These are phyloP conservation scores for Taxidea taxus DNA, from an alignment of 2,113 vertebrate species.

Conservation along the genomic window DNA sequence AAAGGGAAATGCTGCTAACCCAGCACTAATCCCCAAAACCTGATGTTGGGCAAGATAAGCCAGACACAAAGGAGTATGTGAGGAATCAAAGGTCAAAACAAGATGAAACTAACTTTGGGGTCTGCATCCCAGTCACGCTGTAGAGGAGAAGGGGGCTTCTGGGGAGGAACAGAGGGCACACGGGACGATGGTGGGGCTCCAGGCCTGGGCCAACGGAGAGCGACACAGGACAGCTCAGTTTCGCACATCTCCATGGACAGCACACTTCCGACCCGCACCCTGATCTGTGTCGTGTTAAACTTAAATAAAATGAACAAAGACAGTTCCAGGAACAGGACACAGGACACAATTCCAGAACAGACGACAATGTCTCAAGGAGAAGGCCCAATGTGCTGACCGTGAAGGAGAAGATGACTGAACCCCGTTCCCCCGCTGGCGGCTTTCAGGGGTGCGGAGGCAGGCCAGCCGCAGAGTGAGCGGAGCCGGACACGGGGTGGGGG, in stretches of 20 bases:
- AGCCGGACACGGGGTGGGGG: too few relatives aligned
- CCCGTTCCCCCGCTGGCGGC: too few relatives aligned
- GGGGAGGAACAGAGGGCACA: not conserved
- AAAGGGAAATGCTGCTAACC: too few relatives aligned
- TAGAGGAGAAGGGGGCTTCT: not conserved
- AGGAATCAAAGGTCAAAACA: not conserved
- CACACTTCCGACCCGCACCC: not conserved
- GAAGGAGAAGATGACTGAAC: too few relatives aligned
- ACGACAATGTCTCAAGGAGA: not conserved
- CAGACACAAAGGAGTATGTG: too few relatives aligned
- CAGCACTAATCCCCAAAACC: too few relatives aligned
- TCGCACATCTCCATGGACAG: not conserved
- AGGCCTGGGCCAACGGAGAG: fast-evolving
- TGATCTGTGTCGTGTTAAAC: not conserved
- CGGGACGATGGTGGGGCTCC: fast-evolving
- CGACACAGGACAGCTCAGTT: fast-evolving
- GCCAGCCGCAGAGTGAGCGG: too few relatives aligned
- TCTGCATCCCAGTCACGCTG: too few relatives aligned
- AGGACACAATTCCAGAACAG: too few relatives aligned
- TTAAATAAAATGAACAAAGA: not conserved
- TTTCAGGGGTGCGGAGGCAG: too few relatives aligned
- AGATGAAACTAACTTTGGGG: not conserved
- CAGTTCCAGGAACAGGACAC: too few relatives aligned
- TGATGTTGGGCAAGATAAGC: too few relatives aligned
- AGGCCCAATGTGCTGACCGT: not conserved